Base-by-base conservation (phyloP, 2,797 vertebrate species). In the Scolopax rusticola region DNA sequence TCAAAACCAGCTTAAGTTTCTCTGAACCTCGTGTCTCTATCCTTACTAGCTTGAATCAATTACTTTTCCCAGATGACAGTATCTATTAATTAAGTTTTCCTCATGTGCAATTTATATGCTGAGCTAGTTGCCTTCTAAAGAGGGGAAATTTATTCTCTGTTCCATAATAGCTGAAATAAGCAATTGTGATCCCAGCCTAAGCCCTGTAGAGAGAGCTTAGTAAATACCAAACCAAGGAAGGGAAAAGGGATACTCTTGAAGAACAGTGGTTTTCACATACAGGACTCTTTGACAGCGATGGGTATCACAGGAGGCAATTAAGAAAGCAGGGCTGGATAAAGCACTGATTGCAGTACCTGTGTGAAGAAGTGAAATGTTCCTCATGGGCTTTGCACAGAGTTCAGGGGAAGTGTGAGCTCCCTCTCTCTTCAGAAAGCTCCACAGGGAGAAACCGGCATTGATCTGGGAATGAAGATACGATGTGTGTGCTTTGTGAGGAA, bases 1-100 rank as follows among this genome's bases (percentile, higher is more conserved):
- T 92, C 69, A 89, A 89, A 97, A 84, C 4, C 36, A 95, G 65
- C 48, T 74, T 43, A 84, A 87, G 23, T n/a, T 86, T 45, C n/a
- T 86, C 60, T 84, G 25, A 88, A 53, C 25, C 11, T 86, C 54
- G 19, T 80, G 48, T 40, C 51, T 76, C 41, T 61, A 18, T 41
- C 16, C 18, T 56, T 88, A 67, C 19, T 45, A 41, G 9, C 61
- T 89, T 61, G 57, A 68, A 53, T 76, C 10, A 93, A 79, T 68
- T 86, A 65, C 33, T 92, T 94, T 82, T 78, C 89, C 50, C 54
- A 87, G 38, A n/a, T 53, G 51, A 75, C 13, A 17, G 17, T 50
- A 53, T 75, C 61, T 71, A 8, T 38, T 79, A 79, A 82, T 41
- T 23, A 79, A 73, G 9, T 24, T 76, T 87, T 93, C 47, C 51